Evolutionary conservation across 30 jellyfish, hydroid and myxozoan genomes (phyloP), one percentile per base, ranked within the genome.

Genomic region (Rhopilema esculentum): DNA sequence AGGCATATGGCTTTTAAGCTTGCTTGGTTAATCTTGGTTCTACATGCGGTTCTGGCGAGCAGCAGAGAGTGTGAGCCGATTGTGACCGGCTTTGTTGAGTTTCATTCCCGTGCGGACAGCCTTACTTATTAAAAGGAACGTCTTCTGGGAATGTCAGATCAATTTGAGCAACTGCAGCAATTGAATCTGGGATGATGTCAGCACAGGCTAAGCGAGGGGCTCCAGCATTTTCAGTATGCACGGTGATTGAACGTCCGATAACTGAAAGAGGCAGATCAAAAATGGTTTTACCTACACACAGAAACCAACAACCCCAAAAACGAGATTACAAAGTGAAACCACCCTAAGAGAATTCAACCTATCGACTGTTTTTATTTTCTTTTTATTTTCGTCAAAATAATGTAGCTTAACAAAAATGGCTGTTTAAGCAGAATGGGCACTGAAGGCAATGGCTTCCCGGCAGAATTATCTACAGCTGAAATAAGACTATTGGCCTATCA

Each of bases 131-230:
- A 84, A 85, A 85, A 28, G 88, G 88, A 21, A 73, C 84, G 24
- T 72, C 75, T 61, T 85, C 88, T 63, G 88, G 83, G 49, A 57
- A 74, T 25, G 73, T 63, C 40, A 61, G 25, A 22, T 85, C 94
- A 17, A 74, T 74, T 75, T 62, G 67, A 19, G 94, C 87, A 19
- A 75, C 94, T 29, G 94, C 94, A 19, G 96, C 83, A 27, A 87
- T 78, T 66, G 90, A 82, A 79, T 63, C 89, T 19, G 99, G 97
- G 68, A 90, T 86, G 53, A 90, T 52, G 73, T 90, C 97, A 67
- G 99, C 97, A 81, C 99, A 95, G 12, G 97, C 97, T 48, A 95
- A 61, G 48, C 99, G 91, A 20, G 92, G 92, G 29, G 92, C 97
- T 9, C 97, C 97, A 28, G 86, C 92, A 85, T 95, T 90, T 77